These are phyloP conservation scores for Halichoerus grypus DNA, from an alignment of 2,113 vertebrate species.

Conservation along the genomic window DNA sequence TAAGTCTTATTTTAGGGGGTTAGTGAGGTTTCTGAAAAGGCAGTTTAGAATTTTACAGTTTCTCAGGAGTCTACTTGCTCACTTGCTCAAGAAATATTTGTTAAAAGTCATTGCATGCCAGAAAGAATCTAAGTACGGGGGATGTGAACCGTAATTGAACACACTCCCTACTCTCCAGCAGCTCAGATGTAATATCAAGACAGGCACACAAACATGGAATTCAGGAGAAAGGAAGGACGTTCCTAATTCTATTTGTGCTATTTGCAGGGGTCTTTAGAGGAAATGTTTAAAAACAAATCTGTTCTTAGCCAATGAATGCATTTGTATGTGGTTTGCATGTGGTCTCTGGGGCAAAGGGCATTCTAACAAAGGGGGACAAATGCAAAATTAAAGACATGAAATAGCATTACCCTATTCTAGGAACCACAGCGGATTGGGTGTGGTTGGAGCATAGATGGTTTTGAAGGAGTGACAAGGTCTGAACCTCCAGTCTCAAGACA, in stretches of 20 bases:
- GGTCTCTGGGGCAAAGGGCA: not conserved
- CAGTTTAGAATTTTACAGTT: slow-evolving; percentile 49
- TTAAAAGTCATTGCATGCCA: not conserved
- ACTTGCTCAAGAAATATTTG: slow-evolving; percentile 39
- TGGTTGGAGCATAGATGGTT: not conserved
- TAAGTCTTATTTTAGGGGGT: not conserved
- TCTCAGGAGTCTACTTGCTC: not conserved
- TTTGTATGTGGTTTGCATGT: not conserved
- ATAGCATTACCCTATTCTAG: not conserved
- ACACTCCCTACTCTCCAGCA: not conserved
- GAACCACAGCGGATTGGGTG: not conserved
- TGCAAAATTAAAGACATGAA: not conserved
- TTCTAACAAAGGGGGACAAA: not conserved
- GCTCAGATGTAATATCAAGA: not conserved
- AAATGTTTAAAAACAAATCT: not conserved
- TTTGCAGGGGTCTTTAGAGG: not conserved
- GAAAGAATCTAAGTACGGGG: not conserved
- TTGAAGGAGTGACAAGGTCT: not conserved
- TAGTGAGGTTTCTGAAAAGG: not conserved
- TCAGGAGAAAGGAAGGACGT: not conserved
- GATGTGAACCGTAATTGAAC: not conserved
- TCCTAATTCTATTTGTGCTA: not conserved
- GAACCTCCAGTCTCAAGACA: not conserved
- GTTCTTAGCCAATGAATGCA: not conserved
- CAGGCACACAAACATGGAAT: not conserved